phyloP scores from a whole-genome alignment of 2,113 vertebrate species.

The Hypomesus transpacificus region DNA sequence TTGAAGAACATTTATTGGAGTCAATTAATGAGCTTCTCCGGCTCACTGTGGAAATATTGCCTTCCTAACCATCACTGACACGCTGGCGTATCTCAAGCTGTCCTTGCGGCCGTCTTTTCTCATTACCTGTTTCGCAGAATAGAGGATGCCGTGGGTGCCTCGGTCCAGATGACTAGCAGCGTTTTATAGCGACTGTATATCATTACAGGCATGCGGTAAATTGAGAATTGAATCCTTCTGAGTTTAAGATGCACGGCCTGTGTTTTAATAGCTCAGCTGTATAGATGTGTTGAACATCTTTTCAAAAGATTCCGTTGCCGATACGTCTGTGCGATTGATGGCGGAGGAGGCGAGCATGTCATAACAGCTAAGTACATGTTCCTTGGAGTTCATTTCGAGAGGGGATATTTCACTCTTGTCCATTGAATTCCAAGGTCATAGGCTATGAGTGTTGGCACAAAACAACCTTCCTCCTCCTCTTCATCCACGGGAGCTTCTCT shows the following conservation, averaged over 20 bases:
- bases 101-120: constrained; percentile 34
- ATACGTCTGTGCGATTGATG: constrained; percentile 19
- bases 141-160: constrained; percentile 32
- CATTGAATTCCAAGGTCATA: constrained; percentile 62
- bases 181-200: constrained; percentile 24
- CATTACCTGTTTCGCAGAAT: constrained; percentile 47
- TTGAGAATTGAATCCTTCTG: constrained; percentile 4
- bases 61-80: constrained; percentile 54
- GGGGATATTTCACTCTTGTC: constrained; percentile 39
- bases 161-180: constrained; percentile 18
- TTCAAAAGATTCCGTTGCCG: constrained; percentile 23
- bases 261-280: constrained; percentile 1
- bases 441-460: constrained; percentile 31
- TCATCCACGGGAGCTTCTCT: no score
- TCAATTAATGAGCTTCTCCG: constrained; percentile 30
- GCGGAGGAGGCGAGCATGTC: constrained; percentile 3
- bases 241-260: constrained; percentile 4
- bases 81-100: constrained; percentile 30
- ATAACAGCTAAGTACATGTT: constrained; percentile 2
- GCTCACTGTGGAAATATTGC: constrained; percentile 40
- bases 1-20: constrained; percentile 30
- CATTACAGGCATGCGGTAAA: background rate
- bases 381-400: constrained; percentile 26
- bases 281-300: constrained; percentile 16
- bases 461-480: constrained; percentile 16